Evolutionary conservation across 2,888 invertebrate species (phyloP).

Genomic region (Chrysotoxum bicinctum): DNA sequence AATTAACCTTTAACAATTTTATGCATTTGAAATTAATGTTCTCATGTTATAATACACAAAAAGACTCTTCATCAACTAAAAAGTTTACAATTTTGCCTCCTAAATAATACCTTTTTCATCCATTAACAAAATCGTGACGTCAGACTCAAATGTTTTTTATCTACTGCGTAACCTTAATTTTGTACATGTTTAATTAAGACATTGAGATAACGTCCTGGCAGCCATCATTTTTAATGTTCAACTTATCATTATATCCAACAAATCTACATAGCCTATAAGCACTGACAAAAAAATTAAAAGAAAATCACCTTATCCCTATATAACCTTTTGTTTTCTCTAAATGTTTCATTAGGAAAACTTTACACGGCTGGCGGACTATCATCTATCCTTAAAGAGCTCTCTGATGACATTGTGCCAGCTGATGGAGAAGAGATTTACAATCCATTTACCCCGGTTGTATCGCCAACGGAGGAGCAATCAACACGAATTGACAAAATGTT

Average conservation of each 20-base stretch:
- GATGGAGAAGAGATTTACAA: slow-evolving; percentile 82
- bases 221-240: slow-evolving; percentile 3
- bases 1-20: not conserved
- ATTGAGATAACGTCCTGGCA: not conserved
- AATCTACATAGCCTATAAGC: not conserved
- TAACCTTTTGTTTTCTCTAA: not conserved
- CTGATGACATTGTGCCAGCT: slow-evolving; percentile 81
- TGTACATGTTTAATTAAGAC: slow-evolving; percentile 33
- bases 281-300: not conserved
- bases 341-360: slow-evolving; percentile 77
- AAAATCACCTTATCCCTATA: slow-evolving; percentile 20
- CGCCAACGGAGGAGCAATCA: slow-evolving; percentile 81
- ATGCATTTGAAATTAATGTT: not conserved
- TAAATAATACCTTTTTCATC: not conserved
- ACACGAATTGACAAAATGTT: slow-evolving; percentile 82
- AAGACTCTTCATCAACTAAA: not conserved
- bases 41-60: too few relatives aligned
- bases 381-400: slow-evolving; percentile 81
- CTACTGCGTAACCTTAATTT: not conserved
- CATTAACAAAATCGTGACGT: not conserved
- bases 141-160: not conserved
- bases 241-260: slow-evolving; percentile 22
- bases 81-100: not conserved
- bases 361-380: slow-evolving; percentile 80
- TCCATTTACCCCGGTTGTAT: slow-evolving; percentile 82